phyloP scores from a whole-genome alignment of 2,888 invertebrate species.

The Macrostomum cliftonense region DNA sequence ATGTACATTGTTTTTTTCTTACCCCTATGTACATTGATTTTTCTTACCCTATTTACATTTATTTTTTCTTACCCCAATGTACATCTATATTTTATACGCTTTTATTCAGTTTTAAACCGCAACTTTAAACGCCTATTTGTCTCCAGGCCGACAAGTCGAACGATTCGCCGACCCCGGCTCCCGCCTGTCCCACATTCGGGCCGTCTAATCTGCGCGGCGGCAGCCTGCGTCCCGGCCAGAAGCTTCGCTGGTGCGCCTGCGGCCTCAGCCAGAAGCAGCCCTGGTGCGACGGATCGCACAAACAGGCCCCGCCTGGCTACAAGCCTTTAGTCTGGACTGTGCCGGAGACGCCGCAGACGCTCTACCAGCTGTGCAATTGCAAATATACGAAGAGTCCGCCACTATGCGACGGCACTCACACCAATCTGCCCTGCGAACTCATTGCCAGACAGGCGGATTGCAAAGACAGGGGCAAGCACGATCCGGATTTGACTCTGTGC shows the following conservation, averaged over 20 bases:
- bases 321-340: constrained; percentile 24
- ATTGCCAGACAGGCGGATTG: constrained; percentile 17
- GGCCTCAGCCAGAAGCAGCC: constrained; percentile 32
- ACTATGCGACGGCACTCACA: constrained; percentile 25
- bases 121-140: too few species aligned
- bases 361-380: constrained; percentile 22
- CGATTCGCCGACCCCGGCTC: too few species aligned
- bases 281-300: constrained; percentile 28
- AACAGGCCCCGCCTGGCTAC: constrained; percentile 15
- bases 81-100: too few species aligned
- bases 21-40: too few species aligned
- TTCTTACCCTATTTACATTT: too few species aligned
- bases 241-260: constrained; percentile 24
- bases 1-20: too few species aligned
- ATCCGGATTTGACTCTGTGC: constrained; percentile 18
- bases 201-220: too few species aligned
- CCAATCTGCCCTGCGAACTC: constrained; percentile 20
- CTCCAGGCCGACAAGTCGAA: too few species aligned
- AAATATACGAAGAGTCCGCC: constrained; percentile 26
- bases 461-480: constrained; percentile 12
- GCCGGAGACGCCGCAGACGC: constrained; percentile 16
- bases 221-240: too few species aligned
- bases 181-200: too few species aligned
- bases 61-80: too few species aligned
- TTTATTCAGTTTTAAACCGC: too few species aligned